A percentile compares a stretch with the other conserved stretches of the same genome.
Conservation (phyloP, 1,140 invertebrate species). For the Heliconius eleuchia region DNA sequence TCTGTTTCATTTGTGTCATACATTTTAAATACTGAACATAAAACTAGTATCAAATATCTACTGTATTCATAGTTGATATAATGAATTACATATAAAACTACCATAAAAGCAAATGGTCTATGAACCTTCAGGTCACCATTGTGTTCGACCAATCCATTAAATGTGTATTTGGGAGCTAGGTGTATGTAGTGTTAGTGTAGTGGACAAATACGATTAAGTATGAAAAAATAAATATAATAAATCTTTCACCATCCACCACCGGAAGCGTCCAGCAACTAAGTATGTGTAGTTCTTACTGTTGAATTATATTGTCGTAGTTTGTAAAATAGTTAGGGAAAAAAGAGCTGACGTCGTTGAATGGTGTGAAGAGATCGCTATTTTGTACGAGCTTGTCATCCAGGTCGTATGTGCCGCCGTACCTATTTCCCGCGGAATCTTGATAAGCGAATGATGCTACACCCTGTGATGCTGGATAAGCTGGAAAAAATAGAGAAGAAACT, state of each 20-base stretch:
- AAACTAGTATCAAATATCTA: neutral
- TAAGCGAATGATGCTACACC: conserved; percentile 65
- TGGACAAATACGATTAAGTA: neutral
- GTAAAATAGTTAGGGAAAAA: conserved; percentile 63
- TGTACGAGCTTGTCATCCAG: conserved; percentile 40
- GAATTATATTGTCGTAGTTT: conserved; percentile 59
- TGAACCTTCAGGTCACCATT: neutral
- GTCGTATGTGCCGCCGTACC: conserved; percentile 72
- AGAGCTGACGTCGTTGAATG: conserved; percentile 43
- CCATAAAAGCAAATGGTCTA: neutral
- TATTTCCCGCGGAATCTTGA: conserved; percentile 65
- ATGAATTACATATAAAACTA: neutral
- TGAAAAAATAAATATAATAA: conserved; percentile 2
- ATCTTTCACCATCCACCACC: conserved; percentile 51
- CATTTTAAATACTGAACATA: neutral
- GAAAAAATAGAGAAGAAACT: conserved; percentile 20
- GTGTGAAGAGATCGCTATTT: conserved; percentile 27
- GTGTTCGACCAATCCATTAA: neutral
- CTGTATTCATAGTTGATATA: neutral
- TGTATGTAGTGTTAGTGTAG: neutral
- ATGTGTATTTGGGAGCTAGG: neutral
- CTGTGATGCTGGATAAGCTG: conserved; percentile 44
- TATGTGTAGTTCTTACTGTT: conserved; percentile 60
- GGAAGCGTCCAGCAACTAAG: conserved; percentile 45
- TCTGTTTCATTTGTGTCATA: neutral